Base-by-base conservation (phyloP, 1,140 invertebrate genomes). In the Eriosoma lanigerum region DNA sequence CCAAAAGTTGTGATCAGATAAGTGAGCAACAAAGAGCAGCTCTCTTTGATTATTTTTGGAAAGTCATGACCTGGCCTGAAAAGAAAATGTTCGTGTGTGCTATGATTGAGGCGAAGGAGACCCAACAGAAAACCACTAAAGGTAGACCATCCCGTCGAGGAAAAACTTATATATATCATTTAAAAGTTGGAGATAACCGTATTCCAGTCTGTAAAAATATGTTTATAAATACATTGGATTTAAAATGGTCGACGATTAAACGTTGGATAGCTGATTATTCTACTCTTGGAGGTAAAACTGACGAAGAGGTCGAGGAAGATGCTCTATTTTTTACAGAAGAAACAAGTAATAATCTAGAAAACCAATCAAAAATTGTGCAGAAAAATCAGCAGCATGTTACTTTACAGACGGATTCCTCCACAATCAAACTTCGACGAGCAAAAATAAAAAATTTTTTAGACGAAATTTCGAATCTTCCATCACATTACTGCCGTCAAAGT, bases 161-260 rank as follows among this genome's bases (percentile, higher is more conserved):
- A 12, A 56, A 56, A 26, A 56, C 54, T 8, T 56, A 64, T 64
- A 38, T 64, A 19, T 64, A 64, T 64, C 0, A 64, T 64, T 64
- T 64, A 64, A 64, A 64, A 64, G 29, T 64, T 64, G 60, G 29
- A 64, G 60, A 64, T 4, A 64, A 64, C 15, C 29, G 60, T 38
- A 19, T 64, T 21, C 9, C 54, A 24, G 54, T 56, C 12, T 56
- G 60, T 64, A 64, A 64, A 64, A 64, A 19, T 58, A 58, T 58
- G 26, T 64, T 38, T 64, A 64, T 6, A 64, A 64, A 64, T 64
- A 19, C 60, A 64, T 38, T 64, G 32, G 60, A 38, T 19, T 19
- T 19, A 9, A 38, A 38, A 38, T 64, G 60, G 60, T 64, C 60
- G 38, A 32, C 60, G 26, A 64, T 64, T 29, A 64, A 64, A 64